Evolutionary conservation across 2,888 invertebrate species (phyloP).

Genomic region (Frankliniella fusca): DNA sequence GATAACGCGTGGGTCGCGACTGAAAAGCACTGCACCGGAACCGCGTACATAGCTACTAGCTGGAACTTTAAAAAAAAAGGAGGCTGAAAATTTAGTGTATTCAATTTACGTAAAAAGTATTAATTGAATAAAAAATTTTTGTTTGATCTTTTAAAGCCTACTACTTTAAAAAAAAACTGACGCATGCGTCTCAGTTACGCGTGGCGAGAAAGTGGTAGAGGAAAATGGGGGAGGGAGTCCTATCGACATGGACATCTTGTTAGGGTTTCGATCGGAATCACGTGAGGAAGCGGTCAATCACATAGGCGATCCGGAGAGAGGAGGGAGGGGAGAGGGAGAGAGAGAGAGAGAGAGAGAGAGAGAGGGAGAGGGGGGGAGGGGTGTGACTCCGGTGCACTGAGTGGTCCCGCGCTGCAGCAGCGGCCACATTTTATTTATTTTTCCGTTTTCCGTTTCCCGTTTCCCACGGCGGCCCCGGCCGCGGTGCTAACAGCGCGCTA

Average conservation of each 20-base stretch:
- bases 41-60: too few relatives aligned
- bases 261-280: constrained; percentile 8
- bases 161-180: not conserved
- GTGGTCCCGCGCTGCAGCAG: not conserved
- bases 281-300: constrained; percentile 14
- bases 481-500: not conserved
- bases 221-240: not conserved
- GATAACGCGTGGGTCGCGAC: too few relatives aligned
- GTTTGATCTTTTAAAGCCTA: too few relatives aligned
- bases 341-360: not conserved
- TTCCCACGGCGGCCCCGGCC: constrained; percentile 33
- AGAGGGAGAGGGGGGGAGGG: too few relatives aligned
- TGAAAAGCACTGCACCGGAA: too few relatives aligned
- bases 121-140: too few relatives aligned
- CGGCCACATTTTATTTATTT: not conserved
- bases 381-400: too few relatives aligned
- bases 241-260: not conserved
- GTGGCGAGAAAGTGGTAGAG: not conserved
- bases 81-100: too few relatives aligned
- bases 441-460: not conserved
- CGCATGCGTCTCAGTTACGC: too few relatives aligned
- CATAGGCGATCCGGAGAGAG: not conserved
- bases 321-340: not conserved
- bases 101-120: too few relatives aligned
- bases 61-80: too few relatives aligned